A percentile compares a stretch with the other conserved stretches of the same genome.
Conservation (phyloP, 2,888 invertebrate genomes). For the Mamestra brassicae region DNA sequence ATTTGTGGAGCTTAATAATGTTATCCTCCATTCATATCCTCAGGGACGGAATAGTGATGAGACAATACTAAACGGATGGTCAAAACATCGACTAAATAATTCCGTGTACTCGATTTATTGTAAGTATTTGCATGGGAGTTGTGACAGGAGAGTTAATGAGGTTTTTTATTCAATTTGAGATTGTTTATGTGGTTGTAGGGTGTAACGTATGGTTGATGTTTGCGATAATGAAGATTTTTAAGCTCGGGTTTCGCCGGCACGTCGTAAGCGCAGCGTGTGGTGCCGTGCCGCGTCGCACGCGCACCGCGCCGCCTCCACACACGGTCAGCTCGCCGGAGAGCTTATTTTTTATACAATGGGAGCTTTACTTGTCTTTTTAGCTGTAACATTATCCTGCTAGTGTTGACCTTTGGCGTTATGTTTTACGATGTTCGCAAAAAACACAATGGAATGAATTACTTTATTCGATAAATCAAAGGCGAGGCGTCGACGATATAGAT, state of each 20-base stretch:
- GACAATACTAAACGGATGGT: constrained; percentile 49
- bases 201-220: constrained; percentile 78
- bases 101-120: constrained; percentile 49
- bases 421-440: constrained; percentile 69
- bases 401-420: constrained; percentile 77
- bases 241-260: constrained; percentile 81
- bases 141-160: constrained; percentile 70
- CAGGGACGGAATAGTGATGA: constrained; percentile 66
- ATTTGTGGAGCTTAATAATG: constrained; percentile 84
- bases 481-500: constrained; percentile 57
- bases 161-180: constrained; percentile 72
- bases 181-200: constrained; percentile 75
- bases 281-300: constrained; percentile 40
- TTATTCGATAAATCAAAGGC: constrained; percentile 67
- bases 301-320: constrained; percentile 34
- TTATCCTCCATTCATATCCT: constrained; percentile 80
- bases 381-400: constrained; percentile 76
- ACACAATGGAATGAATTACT: constrained; percentile 72
- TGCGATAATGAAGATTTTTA: constrained; percentile 82
- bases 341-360: constrained; percentile 68
- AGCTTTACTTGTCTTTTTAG: constrained; percentile 70
- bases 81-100: constrained; percentile 51
- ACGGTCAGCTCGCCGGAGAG: constrained; percentile 37
- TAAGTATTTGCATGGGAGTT: constrained; percentile 54
- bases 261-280: constrained; percentile 79